Percentiles rank a stretch among this genome's conserved stretches.
phyloP scores from a whole-genome alignment of 2,797 vertebrate genomes.

The Garrulus glandarius region DNA sequence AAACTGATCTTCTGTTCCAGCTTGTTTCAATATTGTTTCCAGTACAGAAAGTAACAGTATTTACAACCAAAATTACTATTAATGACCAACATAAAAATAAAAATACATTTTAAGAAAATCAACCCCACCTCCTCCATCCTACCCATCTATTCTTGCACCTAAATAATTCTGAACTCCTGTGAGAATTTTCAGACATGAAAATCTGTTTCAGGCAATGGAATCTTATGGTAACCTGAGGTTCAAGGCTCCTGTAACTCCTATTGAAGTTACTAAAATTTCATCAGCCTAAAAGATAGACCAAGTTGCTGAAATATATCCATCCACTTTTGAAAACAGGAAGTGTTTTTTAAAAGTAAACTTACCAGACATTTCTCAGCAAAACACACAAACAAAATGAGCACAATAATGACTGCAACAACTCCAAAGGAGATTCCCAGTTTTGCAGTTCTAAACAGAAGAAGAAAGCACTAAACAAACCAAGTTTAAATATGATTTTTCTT shows the following conservation, averaged over 20 bases:
- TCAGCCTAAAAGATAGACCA: background rate
- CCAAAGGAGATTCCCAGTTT: conserved; percentile 82
- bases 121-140: background rate
- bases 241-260: background rate
- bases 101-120: background rate
- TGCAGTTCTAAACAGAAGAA: conserved; percentile 69
- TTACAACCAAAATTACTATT: background rate
- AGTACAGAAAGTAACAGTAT: background rate
- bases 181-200: background rate
- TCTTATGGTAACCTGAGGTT: background rate
- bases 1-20: background rate
- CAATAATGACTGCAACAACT: conserved; percentile 79
- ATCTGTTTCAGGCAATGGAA: background rate
- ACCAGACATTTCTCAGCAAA: conserved; percentile 87
- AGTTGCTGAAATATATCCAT: background rate
- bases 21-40: background rate
- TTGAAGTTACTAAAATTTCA: background rate
- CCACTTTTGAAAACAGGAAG: background rate
- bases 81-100: background rate
- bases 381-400: conserved; percentile 83
- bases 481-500: background rate
- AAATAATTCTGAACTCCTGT: background rate
- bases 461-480: background rate
- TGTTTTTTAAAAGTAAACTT: conserved; percentile 61
- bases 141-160: background rate